phyloP scores from a whole-genome alignment of 2,888 invertebrate genomes.

The Drosophila ustulata region DNA sequence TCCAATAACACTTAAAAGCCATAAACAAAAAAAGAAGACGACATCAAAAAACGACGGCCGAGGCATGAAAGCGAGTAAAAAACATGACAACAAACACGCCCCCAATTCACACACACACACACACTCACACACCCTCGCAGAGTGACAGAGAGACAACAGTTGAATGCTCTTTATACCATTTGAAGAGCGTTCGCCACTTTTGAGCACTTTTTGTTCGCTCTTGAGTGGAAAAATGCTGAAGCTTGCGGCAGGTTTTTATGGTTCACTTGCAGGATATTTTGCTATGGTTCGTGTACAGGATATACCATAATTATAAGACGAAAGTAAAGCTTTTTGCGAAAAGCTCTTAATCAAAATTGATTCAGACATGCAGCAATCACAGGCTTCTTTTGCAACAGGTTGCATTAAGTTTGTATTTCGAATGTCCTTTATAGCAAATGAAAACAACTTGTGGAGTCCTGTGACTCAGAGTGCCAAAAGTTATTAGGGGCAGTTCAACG shows the following conservation, averaged over 20 bases:
- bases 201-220: conserved; percentile 50
- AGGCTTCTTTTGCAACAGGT: conserved; percentile 55
- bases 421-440: conserved; percentile 56
- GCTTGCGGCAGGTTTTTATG: conserved; percentile 39
- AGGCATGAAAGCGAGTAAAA: conserved; percentile 55
- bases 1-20: conserved; percentile 70
- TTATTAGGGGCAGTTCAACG: conserved; percentile 32
- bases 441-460: conserved; percentile 43
- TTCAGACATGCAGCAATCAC: background rate
- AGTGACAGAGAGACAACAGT: conserved; percentile 12
- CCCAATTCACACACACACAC: conserved; percentile 49
- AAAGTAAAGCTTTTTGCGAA: conserved; percentile 51
- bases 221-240: conserved; percentile 35
- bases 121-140: conserved; percentile 7
- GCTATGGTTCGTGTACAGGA: conserved; percentile 72
- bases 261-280: conserved; percentile 60
- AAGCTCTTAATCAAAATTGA: conserved; percentile 34
- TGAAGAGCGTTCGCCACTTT: conserved; percentile 45
- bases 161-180: conserved; percentile 30
- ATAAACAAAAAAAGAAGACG: conserved; percentile 42
- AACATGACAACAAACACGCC: conserved; percentile 76
- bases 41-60: conserved; percentile 36
- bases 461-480: background rate
- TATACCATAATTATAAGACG: conserved; percentile 63
- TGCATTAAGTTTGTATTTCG: conserved; percentile 4